phyloP scores from a whole-genome alignment of 2,797 vertebrate species.

The Todus mexicanus region DNA sequence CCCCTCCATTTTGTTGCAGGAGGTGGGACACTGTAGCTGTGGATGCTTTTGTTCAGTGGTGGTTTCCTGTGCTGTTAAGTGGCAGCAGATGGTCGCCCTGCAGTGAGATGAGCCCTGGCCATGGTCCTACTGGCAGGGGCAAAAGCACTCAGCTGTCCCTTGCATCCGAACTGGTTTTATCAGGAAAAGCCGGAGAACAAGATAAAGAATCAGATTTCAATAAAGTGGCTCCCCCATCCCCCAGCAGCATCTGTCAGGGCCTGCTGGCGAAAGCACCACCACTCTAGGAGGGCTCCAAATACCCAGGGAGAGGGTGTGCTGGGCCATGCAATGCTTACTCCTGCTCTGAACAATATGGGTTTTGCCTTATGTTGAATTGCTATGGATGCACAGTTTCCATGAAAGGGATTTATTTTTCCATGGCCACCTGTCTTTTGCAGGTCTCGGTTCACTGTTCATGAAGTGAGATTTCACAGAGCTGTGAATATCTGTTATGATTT shows the following conservation, averaged over 20 bases:
- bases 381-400: background rate
- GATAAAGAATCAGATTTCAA: conserved; percentile 52
- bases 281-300: background rate
- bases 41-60: conserved; percentile 63
- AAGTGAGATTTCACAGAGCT: background rate
- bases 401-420: background rate
- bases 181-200: conserved; percentile 59
- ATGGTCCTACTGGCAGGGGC: conserved; percentile 67
- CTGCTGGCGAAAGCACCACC: conserved; percentile 21
- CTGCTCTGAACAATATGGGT: background rate
- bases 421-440: conserved; percentile 14
- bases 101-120: conserved; percentile 66
- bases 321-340: background rate
- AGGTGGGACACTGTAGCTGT: conserved; percentile 33
- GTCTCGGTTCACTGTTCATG: background rate
- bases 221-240: conserved; percentile 31
- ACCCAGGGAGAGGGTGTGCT: conserved; percentile 32
- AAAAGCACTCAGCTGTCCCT: conserved; percentile 65
- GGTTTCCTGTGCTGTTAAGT: conserved; percentile 69
- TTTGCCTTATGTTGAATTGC: conserved; percentile 41
- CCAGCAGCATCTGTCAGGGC: conserved; percentile 50
- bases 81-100: conserved; percentile 66
- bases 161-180: conserved; percentile 59
- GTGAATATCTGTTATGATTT: background rate
- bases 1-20: conserved; percentile 46